Evolutionary conservation across 2,113 vertebrate species (phyloP).

Genomic region (Gadus chalcogrammus): DNA sequence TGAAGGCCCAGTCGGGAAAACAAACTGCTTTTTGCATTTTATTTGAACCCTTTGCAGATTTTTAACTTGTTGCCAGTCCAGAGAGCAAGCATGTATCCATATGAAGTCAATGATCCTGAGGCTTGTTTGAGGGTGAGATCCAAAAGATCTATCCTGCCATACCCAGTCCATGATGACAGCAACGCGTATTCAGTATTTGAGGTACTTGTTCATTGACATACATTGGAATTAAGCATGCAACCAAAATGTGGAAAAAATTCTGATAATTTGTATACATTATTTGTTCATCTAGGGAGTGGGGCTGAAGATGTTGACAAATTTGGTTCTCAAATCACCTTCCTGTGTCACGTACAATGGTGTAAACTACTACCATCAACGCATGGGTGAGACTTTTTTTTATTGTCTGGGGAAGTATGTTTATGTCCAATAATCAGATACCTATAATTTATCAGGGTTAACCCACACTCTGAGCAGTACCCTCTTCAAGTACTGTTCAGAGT

Average conservation of each 20-base stretch:
- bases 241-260: neutral
- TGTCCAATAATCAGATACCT: too few species aligned
- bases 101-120: conserved; percentile 16
- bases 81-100: conserved; percentile 7
- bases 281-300: conserved; percentile 72
- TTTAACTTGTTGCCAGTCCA: conserved; percentile 54
- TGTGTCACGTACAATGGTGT: conserved; percentile 46
- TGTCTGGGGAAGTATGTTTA: conserved; percentile 20
- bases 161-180: neutral
- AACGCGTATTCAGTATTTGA: conserved; percentile 46
- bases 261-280: neutral
- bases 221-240: neutral
- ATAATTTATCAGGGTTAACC: too few species aligned
- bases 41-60: conserved; percentile 45
- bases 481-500: too few species aligned
- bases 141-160: conserved; percentile 20
- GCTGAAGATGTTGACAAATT: conserved; percentile 74
- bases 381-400: neutral
- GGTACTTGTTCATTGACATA: conserved; percentile 36
- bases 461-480: too few species aligned
- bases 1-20: too few species aligned
- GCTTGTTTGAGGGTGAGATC: conserved; percentile 53
- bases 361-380: conserved; percentile 17
- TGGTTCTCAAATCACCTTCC: conserved; percentile 28
- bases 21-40: neutral